phyloP scores from a whole-genome alignment of 2,888 invertebrate species.

The Pachymerium ferrugineum region DNA sequence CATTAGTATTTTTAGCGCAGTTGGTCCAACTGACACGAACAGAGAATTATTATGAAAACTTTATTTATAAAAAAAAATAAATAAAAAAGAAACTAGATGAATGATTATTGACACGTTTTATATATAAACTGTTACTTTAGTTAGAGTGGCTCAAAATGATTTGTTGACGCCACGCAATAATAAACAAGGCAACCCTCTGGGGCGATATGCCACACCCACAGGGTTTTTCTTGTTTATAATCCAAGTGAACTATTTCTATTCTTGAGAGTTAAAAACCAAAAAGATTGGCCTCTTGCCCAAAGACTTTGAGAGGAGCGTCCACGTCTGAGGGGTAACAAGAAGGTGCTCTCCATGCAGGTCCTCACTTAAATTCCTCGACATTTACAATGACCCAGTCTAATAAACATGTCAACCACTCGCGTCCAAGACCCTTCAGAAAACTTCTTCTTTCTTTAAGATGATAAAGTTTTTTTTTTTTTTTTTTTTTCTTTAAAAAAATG shows the following conservation, averaged over 20 bases:
- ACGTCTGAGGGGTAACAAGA: slow-evolving; percentile 6
- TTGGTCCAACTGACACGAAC: not conserved
- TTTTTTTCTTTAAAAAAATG: no score
- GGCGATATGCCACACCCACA: not conserved
- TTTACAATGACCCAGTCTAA: slow-evolving; percentile 4
- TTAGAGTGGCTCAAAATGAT: not conserved
- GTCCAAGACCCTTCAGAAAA: not conserved
- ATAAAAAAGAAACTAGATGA: no score
- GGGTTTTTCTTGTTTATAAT: slow-evolving; percentile 11
- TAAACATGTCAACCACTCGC: not conserved
- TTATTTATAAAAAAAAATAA: no score
- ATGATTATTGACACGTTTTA: not conserved
- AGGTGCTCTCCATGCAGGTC: slow-evolving; percentile 18
- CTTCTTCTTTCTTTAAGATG: no score
- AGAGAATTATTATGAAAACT: not conserved
- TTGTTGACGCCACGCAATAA: not conserved
- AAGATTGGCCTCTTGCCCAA: not conserved
- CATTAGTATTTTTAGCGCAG: no score
- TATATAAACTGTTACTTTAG: not conserved
- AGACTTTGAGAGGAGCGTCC: not conserved
- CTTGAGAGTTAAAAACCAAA: not conserved
- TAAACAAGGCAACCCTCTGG: not conserved
- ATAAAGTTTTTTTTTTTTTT: no score
- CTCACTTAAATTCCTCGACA: not conserved
- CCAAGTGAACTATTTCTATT: not conserved